A percentile compares a stretch with the other conserved stretches of the same genome.
phyloP scores from a whole-genome alignment of 2,888 invertebrate genomes.

The Scrobipalpa atriplicella region DNA sequence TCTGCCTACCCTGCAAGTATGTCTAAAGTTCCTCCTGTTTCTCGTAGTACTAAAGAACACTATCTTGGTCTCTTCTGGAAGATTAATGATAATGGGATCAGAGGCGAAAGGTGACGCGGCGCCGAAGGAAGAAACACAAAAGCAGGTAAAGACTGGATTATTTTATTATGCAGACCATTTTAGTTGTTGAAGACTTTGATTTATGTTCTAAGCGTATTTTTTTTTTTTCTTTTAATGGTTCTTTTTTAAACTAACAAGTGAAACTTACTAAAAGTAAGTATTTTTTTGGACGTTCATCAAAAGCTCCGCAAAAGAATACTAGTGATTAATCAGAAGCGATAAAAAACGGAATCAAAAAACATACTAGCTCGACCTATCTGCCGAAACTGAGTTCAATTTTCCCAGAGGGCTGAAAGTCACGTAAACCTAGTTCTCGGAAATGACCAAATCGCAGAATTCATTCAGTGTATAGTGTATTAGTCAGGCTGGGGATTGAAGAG shows the following conservation, averaged over 20 bases:
- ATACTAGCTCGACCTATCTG: not conserved
- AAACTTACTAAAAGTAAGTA: too few relatives aligned
- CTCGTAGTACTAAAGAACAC: constrained; percentile 59
- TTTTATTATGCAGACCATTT: not conserved
- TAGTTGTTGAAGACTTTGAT: too few relatives aligned
- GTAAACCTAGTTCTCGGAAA: constrained; percentile 2
- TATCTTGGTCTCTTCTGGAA: constrained; percentile 65
- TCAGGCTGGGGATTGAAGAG: constrained; percentile 5
- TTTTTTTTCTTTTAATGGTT: too few relatives aligned
- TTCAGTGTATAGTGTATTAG: constrained; percentile 8
- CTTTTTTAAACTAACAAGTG: too few relatives aligned
- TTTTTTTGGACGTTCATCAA: too few relatives aligned
- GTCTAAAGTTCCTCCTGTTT: constrained; percentile 58
- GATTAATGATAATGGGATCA: constrained; percentile 75
- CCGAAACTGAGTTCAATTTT: not conserved
- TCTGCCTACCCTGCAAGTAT: too few relatives aligned
- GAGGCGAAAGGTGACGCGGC: constrained; percentile 61
- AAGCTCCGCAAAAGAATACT: too few relatives aligned
- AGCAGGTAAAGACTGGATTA: constrained; percentile 15
- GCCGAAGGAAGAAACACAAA: constrained; percentile 46
- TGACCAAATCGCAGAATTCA: constrained; percentile 3
- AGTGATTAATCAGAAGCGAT: too few relatives aligned
- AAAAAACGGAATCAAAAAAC: not conserved
- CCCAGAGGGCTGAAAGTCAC: not conserved
- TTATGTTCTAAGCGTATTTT: too few relatives aligned